Conservation (phyloP, 2,888 invertebrate genomes). For the Microctonus hyperodae region DNA sequence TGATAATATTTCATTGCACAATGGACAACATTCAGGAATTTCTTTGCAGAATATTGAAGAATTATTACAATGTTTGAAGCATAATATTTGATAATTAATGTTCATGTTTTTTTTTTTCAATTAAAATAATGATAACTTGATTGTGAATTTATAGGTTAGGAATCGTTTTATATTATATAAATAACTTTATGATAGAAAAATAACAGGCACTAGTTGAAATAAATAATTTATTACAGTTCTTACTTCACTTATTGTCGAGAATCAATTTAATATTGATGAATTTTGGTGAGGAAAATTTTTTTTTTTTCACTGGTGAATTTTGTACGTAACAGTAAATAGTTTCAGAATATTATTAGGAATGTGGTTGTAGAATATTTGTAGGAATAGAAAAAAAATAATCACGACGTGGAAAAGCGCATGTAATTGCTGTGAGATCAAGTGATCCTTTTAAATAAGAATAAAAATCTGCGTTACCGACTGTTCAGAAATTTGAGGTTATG, state of each 20-base stretch:
- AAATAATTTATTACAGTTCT: background rate
- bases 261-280: constrained; percentile 79
- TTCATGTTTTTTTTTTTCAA: constrained; percentile 28
- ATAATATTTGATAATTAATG: constrained; percentile 78
- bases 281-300: constrained; percentile 76
- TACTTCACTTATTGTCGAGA: background rate
- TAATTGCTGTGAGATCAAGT: background rate
- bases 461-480: background rate
- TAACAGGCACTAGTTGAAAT: background rate
- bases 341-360: too few relatives aligned
- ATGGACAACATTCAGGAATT: constrained; percentile 80
- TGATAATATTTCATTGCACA: constrained; percentile 65
- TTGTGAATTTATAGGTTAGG: background rate
- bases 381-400: too few relatives aligned
- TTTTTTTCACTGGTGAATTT: too few relatives aligned
- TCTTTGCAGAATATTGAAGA: constrained; percentile 82
- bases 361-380: too few relatives aligned
- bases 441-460: background rate
- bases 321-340: too few relatives aligned
- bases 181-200: too few relatives aligned
- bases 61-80: constrained; percentile 88
- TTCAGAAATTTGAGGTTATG: background rate
- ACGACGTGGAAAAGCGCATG: too few relatives aligned
- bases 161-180: too few relatives aligned
- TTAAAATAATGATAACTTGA: constrained; percentile 16